Percentiles rank a stretch among this genome's conserved stretches.
Evolutionary conservation across 2,888 invertebrate genomes (phyloP).

Genomic region (Ormia ochracea): DNA sequence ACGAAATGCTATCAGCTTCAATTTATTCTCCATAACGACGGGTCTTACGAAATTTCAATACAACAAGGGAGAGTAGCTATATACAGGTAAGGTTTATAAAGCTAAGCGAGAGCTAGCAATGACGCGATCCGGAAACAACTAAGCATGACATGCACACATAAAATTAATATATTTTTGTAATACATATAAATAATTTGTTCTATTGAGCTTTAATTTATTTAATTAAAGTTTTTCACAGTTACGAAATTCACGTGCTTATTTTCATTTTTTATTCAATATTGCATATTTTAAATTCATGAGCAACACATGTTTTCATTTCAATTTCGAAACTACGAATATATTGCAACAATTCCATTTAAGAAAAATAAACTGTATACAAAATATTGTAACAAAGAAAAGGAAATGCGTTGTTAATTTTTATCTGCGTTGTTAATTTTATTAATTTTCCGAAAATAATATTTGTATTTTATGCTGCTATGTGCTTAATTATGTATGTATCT

Average conservation of each 20-base stretch:
- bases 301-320: conserved; percentile 1
- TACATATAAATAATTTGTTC: no score
- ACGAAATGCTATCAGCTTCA: no score
- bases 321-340: background rate
- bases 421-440: no score
- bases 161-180: no score
- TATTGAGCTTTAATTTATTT: background rate
- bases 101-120: no score
- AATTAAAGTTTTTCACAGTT: background rate
- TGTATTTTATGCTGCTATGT: background rate
- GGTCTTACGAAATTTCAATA: no score
- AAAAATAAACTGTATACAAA: background rate
- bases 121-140: no score
- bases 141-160: no score
- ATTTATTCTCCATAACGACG: no score
- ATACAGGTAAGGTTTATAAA: no score
- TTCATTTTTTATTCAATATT: background rate
- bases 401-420: background rate
- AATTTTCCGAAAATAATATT: background rate
- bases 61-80: no score
- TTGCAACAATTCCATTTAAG: background rate
- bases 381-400: background rate
- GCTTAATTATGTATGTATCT: background rate
- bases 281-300: background rate
- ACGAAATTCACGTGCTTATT: conserved; percentile 4